Evolutionary conservation across 2,888 invertebrate genomes (phyloP).

Genomic region (Dolomedes plantarius): DNA sequence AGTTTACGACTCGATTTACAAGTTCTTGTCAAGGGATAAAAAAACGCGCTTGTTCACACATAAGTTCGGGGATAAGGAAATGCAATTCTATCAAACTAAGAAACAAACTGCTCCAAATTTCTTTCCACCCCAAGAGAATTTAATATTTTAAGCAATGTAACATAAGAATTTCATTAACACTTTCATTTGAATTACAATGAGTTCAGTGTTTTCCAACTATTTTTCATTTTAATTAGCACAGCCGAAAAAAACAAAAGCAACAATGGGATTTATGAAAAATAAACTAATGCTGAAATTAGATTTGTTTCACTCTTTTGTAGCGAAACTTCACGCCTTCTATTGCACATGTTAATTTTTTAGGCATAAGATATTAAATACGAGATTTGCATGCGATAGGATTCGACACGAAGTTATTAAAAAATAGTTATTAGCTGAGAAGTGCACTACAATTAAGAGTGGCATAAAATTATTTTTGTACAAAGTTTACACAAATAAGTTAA

Average conservation of each 20-base stretch:
- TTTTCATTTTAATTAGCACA: neutral
- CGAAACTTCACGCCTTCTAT: no score
- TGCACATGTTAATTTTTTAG: no score
- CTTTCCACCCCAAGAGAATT: neutral
- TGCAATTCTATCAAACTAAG: neutral
- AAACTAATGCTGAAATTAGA: neutral
- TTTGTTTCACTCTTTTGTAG: neutral
- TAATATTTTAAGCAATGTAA: neutral
- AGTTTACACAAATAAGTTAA: no score
- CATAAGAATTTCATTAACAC: neutral
- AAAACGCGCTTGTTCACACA: no score
- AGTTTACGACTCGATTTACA: neutral
- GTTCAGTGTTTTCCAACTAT: neutral
- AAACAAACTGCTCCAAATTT: neutral
- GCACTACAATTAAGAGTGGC: no score
- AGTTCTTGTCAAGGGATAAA: no score
- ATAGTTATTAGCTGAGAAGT: no score
- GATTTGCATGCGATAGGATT: no score
- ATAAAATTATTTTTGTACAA: no score
- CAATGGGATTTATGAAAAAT: neutral
- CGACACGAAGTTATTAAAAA: no score
- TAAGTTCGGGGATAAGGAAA: neutral
- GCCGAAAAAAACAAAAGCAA: neutral
- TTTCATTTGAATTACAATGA: neutral
- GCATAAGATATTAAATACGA: no score